Percentiles rank a stretch among this genome's conserved stretches.
Evolutionary conservation across 2,797 vertebrate species (phyloP).

Genomic region (Knipowitschia caucasica): DNA sequence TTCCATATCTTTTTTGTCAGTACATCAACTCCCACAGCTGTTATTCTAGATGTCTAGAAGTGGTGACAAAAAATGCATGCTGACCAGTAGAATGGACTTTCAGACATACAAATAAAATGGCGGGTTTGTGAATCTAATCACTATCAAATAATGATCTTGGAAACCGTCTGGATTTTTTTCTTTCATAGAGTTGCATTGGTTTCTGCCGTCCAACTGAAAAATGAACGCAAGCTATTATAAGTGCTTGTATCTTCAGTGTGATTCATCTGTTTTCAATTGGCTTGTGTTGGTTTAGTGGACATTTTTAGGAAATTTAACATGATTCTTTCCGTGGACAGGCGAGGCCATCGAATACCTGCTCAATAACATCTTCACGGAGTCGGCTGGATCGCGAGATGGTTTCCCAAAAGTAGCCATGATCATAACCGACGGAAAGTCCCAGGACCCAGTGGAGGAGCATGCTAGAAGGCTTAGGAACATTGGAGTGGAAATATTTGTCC

Average conservation of each 20-base stretch:
- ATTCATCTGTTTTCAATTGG: background rate
- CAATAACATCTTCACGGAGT: conserved; percentile 88
- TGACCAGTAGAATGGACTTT: no score
- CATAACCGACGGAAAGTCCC: conserved; percentile 98
- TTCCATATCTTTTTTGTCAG: no score
- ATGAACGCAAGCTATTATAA: no score
- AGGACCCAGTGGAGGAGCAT: conserved; percentile 93
- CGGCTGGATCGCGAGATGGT: conserved; percentile 87
- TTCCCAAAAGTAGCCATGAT: conserved; percentile 97
- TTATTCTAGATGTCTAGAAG: no score
- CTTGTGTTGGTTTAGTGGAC: background rate
- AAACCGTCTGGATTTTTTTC: no score
- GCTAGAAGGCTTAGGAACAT: conserved; percentile 89
- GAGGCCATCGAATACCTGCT: conserved; percentile 93
- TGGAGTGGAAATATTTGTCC: conserved; percentile 95
- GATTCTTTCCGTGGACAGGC: conserved; percentile 68
- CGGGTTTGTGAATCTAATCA: no score
- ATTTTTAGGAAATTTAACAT: background rate
- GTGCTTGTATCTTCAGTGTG: background rate
- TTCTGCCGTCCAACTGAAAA: no score
- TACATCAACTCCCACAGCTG: no score
- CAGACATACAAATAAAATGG: no score
- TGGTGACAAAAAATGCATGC: no score
- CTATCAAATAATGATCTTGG: no score
- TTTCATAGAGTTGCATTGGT: no score